phyloP scores from a whole-genome alignment of 2,113 vertebrate genomes.

The Macaca fascicularis region T2T-MFA8v1.1 NC_088376.1:138324501-138325000 shows the following conservation, averaged over 20 bases:
- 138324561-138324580: constrained; percentile 27
- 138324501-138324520: neutral
- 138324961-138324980: neutral
- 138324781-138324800: neutral
- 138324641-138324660: neutral
- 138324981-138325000: neutral
- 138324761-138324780: neutral
- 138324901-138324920: neutral
- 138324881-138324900: neutral
- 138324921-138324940: neutral
- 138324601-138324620: neutral
- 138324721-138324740: neutral
- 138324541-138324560: constrained; percentile 37
- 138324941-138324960: neutral
- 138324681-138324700: neutral
- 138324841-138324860: neutral
- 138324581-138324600: neutral
- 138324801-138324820: neutral
- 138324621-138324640: constrained; percentile 6
- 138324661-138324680: neutral
- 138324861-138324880: neutral
- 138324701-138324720: neutral
- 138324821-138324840: neutral
- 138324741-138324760: neutral
- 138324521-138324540: neutral